These are phyloP conservation scores for Taenaris catops DNA, from an alignment of 2,888 invertebrate species.

Conservation along the genomic window DNA sequence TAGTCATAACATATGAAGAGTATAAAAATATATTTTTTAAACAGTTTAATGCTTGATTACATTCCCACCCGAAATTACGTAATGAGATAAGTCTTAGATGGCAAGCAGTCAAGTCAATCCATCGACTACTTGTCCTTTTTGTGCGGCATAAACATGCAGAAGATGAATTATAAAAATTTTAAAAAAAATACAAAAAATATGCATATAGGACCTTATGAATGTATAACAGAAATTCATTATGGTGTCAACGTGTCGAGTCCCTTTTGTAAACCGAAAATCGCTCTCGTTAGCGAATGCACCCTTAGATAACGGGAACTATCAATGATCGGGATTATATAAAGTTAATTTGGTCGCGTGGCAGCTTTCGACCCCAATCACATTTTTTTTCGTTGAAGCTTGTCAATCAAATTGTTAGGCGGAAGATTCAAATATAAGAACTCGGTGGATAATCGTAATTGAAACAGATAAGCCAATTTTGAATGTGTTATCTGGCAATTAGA, in stretches of 20 bases:
- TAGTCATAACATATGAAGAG: too few species aligned
- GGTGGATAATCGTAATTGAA: constrained; percentile 26
- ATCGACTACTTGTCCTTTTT: too few species aligned
- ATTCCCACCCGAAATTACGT: too few species aligned
- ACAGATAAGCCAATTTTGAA: constrained; percentile 25
- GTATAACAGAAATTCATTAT: too few species aligned
- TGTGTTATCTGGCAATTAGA: constrained; percentile 13
- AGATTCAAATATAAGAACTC: constrained; percentile 33
- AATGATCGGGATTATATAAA: constrained; percentile 61
- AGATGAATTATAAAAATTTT: too few species aligned
- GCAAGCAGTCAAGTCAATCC: too few species aligned
- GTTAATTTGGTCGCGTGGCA: constrained; percentile 74
- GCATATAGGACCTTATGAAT: too few species aligned
- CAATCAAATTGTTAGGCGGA: constrained; percentile 47
- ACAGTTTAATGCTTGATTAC: too few species aligned
- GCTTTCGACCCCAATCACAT: constrained; percentile 37
- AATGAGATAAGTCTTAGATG: too few species aligned
- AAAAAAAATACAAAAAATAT: too few species aligned
- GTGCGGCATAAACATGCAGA: too few species aligned
- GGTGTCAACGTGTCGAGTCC: constrained; percentile 4
- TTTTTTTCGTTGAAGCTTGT: constrained; percentile 36
- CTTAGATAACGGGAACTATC: constrained; percentile 53
- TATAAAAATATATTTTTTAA: too few species aligned
- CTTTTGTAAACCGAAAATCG: constrained; percentile 37
- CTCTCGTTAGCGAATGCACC: constrained; percentile 50